Percentiles rank a stretch among this genome's conserved stretches.
Evolutionary conservation across 2,888 invertebrate genomes (phyloP).

Genomic region (Mactromeris polynyma): DNA sequence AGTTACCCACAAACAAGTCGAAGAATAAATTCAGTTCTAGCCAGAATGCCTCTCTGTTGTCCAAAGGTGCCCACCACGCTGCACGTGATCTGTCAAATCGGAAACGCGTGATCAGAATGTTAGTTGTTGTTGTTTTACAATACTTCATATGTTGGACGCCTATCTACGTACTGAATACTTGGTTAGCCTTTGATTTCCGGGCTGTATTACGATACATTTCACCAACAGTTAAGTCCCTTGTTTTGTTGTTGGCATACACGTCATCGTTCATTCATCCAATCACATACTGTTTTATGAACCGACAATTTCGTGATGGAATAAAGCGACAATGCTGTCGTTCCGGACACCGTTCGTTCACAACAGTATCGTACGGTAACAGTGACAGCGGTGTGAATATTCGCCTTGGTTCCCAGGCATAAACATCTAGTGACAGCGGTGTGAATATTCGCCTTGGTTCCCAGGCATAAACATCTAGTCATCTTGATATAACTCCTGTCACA

Average conservation of each 20-base stretch:
- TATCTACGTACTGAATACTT: conserved; percentile 93
- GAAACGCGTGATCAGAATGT: conserved; percentile 90
- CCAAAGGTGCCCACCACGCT: not conserved
- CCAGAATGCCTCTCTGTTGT: not conserved
- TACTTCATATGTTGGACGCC: conserved; percentile 98
- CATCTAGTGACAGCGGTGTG: too few species aligned
- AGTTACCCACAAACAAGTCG: not conserved
- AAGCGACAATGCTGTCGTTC: conserved; percentile 27
- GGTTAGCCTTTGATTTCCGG: conserved; percentile 92
- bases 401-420: not conserved
- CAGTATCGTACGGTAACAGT: not conserved
- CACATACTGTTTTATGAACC: conserved; percentile 97
- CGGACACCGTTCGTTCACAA: not conserved
- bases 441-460: too few species aligned
- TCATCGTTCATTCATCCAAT: conserved; percentile 96
- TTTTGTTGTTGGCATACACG: conserved; percentile 93
- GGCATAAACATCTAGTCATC: too few species aligned
- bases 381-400: not conserved
- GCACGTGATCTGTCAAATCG: conserved; percentile 68
- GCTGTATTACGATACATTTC: conserved; percentile 88
- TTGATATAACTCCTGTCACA: too few species aligned
- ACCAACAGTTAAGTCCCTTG: conserved; percentile 89
- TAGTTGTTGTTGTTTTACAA: conserved; percentile 95
- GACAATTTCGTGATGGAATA: conserved; percentile 94
- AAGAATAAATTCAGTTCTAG: not conserved